Percentiles rank a stretch among this genome's conserved stretches.
These are phyloP conservation scores for Melieria omissa DNA, from an alignment of 2,888 invertebrate genomes.

Conservation along the genomic window DNA sequence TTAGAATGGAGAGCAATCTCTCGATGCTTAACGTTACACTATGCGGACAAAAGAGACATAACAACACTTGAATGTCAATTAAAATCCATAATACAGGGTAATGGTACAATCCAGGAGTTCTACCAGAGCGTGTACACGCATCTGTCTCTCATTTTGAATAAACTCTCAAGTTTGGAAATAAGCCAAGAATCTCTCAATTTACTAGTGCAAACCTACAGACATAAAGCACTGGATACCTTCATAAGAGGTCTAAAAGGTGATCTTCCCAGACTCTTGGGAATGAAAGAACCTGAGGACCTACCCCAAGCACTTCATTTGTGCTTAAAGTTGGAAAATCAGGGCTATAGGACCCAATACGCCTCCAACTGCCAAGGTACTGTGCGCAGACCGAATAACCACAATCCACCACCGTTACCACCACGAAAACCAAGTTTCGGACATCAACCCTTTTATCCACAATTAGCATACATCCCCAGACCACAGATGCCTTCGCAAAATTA, in stretches of 20 bases:
- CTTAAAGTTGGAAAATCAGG: constrained; percentile 37
- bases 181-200: constrained; percentile 36
- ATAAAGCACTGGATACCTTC: constrained; percentile 47
- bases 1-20: constrained; percentile 27
- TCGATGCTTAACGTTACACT: constrained; percentile 24
- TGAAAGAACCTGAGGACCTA: constrained; percentile 43
- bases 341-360: constrained; percentile 28
- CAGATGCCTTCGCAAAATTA: too few species aligned
- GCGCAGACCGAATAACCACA: too few species aligned
- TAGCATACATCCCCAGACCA: too few species aligned
- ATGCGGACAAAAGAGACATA: constrained; percentile 27
- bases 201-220: constrained; percentile 40
- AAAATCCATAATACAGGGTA: constrained; percentile 35
- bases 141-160: constrained; percentile 46
- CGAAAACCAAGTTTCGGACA: too few species aligned
- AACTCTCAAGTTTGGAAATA: constrained; percentile 41
- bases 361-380: too few species aligned
- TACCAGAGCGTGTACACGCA: constrained; percentile 44
- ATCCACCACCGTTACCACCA: too few species aligned
- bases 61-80: constrained; percentile 34
- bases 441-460: too few species aligned
- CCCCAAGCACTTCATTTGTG: constrained; percentile 43
- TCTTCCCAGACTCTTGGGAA: constrained; percentile 41
- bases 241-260: constrained; percentile 44
- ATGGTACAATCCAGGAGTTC: constrained; percentile 39